These are phyloP conservation scores for Netelia fuscicornis DNA, from an alignment of 2,888 invertebrate genomes.

Conservation along the genomic window DNA sequence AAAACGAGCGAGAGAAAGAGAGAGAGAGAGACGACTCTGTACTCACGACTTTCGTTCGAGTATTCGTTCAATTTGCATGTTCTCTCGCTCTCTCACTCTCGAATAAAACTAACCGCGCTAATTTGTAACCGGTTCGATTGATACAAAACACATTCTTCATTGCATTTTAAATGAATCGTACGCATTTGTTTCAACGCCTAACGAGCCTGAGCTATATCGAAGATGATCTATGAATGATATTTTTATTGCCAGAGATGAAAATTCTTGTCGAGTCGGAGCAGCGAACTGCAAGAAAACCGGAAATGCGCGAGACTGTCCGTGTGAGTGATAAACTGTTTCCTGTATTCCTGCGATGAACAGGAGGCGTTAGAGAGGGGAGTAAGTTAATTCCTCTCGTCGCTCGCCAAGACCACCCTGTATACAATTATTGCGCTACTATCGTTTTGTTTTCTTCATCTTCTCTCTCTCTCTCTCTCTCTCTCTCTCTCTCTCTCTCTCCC, in stretches of 20 bases:
- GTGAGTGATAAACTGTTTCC: conserved; percentile 58
- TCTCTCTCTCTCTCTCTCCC: background rate
- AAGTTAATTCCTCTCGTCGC: conserved; percentile 35
- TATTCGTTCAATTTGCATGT: conserved; percentile 50
- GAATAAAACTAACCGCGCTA: conserved; percentile 43
- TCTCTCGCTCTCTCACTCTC: background rate
- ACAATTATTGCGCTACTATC: conserved; percentile 23
- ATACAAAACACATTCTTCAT: conserved; percentile 13
- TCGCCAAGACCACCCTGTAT: conserved; percentile 33
- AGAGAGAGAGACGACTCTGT: background rate
- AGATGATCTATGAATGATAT: conserved; percentile 38
- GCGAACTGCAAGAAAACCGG: conserved; percentile 47
- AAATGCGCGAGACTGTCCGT: conserved; percentile 27
- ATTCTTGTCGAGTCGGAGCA: conserved; percentile 19
- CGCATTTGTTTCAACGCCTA: background rate
- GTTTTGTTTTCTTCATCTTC: background rate
- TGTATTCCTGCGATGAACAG: conserved; percentile 9
- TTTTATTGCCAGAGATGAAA: conserved; percentile 18
- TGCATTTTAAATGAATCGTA: background rate
- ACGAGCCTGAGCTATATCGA: background rate
- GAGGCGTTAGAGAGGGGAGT: background rate
- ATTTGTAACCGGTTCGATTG: conserved; percentile 40
- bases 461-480: background rate
- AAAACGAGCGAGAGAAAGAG: conserved; percentile 7
- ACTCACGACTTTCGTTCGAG: conserved; percentile 23